phyloP scores from a whole-genome alignment of 2,113 vertebrate species.

The Calidris pygmaea region DNA sequence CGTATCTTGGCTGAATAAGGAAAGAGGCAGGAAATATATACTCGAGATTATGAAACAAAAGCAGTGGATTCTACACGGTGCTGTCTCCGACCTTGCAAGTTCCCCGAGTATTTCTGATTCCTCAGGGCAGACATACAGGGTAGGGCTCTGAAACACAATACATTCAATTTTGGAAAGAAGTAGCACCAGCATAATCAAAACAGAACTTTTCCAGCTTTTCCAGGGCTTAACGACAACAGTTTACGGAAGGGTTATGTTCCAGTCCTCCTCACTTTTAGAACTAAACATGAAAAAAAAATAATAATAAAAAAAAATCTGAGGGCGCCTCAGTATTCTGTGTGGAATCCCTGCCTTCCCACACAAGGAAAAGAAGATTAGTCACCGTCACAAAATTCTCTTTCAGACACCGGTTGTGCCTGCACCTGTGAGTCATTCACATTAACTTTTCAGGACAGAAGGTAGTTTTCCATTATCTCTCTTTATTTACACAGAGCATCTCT shows the following conservation, averaged over 20 bases:
- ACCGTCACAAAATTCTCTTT: slow-evolving; percentile 37
- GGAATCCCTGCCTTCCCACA: neutral
- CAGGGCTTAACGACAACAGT: neutral
- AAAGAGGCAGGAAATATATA: neutral
- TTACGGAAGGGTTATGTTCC: neutral
- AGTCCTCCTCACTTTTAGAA: neutral
- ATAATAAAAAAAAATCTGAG: neutral
- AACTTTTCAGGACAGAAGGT: slow-evolving; percentile 40
- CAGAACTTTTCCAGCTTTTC: neutral
- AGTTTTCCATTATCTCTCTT: slow-evolving; percentile 50
- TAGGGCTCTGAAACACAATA: neutral
- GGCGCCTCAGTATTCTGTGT: neutral
- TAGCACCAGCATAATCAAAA: neutral
- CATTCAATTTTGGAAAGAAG: neutral
- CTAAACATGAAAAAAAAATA: neutral
- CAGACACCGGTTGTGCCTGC: neutral
- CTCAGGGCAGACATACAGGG: neutral
- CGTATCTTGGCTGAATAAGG: neutral
- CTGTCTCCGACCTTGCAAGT: neutral
- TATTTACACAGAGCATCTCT: slow-evolving; percentile 50
- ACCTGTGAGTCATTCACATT: neutral
- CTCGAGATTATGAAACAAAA: neutral
- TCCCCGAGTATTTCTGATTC: neutral
- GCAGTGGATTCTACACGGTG: neutral
- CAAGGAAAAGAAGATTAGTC: slow-evolving; percentile 1